Conservation (phyloP, 2,113 vertebrate species). For the Eubucco bourcierii region DNA sequence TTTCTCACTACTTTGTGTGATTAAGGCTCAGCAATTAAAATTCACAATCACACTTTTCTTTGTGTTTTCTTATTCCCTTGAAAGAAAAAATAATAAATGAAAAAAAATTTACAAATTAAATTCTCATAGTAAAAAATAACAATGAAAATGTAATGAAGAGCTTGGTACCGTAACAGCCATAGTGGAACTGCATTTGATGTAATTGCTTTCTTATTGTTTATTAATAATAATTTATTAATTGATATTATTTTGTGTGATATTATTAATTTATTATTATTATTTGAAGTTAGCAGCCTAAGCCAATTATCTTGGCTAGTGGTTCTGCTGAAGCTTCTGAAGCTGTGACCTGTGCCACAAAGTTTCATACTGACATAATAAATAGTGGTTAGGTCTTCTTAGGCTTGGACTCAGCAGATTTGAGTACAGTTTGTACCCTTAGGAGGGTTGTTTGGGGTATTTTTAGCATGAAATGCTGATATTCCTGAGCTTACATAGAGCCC, state of each 20-base stretch:
- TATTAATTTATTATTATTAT: neutral
- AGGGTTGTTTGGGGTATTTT: neutral
- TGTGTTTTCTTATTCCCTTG: neutral
- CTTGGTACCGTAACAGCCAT: constrained; percentile 2
- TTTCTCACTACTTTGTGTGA: constrained; percentile 1
- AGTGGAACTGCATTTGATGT: neutral
- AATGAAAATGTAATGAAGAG: neutral
- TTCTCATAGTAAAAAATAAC: constrained; percentile 1
- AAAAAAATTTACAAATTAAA: neutral
- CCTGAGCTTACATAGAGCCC: neutral
- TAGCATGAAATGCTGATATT: fast-evolving
- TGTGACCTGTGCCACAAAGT: neutral
- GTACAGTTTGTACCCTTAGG: neutral
- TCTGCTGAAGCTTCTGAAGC: neutral
- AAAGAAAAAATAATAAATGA: neutral
- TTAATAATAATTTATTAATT: too few species aligned
- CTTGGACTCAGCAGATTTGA: neutral
- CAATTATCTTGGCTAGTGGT: neutral
- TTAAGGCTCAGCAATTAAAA: constrained; percentile 43
- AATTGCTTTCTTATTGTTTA: neutral
- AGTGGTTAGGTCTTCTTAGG: neutral
- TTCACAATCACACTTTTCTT: neutral
- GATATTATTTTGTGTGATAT: too few species aligned
- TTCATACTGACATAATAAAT: neutral
- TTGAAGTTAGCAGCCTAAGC: neutral